Percentiles rank a stretch among this genome's conserved stretches.
Conservation (phyloP, 2,888 invertebrate genomes). For the Busseola fusca region DNA sequence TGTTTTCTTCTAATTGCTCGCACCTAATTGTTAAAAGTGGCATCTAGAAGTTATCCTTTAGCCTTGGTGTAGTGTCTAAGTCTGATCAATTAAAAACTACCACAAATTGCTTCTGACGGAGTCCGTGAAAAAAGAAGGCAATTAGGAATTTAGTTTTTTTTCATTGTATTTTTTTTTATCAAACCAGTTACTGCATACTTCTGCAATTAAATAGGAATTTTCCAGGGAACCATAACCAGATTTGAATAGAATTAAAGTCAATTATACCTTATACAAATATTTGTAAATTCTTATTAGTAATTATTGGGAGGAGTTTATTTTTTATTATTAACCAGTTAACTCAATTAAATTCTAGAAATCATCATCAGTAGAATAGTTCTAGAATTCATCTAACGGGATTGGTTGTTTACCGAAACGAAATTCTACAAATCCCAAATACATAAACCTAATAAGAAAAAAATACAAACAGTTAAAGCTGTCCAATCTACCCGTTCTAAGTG, state of each 20-base stretch:
- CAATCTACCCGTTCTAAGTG: constrained; percentile 67
- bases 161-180: constrained; percentile 1
- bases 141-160: constrained; percentile 7
- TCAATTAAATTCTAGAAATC: background rate
- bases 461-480: constrained; percentile 40
- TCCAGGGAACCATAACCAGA: background rate
- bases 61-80: constrained; percentile 10
- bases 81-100: constrained; percentile 30
- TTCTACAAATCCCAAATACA: background rate
- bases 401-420: background rate
- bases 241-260: background rate
- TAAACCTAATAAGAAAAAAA: background rate
- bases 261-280: background rate
- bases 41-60: constrained; percentile 19
- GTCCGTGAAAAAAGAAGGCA: constrained; percentile 42
- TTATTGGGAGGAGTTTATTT: background rate
- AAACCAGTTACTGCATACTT: background rate
- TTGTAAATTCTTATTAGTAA: background rate
- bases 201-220: constrained; percentile 16
- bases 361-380: background rate
- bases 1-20: background rate
- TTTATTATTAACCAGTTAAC: too few species aligned
- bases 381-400: background rate
- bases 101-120: constrained; percentile 50
- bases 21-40: background rate